Evolutionary conservation across 2,888 invertebrate genomes (phyloP).

Genomic region (Lamellibrachia columna): DNA sequence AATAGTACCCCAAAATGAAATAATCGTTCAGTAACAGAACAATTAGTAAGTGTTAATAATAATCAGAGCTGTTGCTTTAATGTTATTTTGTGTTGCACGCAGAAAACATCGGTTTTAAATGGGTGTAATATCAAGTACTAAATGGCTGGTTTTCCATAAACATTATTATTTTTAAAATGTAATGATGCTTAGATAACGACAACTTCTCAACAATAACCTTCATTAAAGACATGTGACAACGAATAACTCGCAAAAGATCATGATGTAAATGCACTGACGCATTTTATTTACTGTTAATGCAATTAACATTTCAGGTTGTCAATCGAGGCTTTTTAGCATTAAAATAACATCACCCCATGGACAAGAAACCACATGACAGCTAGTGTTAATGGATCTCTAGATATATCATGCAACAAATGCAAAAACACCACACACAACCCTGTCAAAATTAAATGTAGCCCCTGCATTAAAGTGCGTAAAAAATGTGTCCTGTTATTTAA

Average conservation of each 20-base stretch:
- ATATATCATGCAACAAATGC: not conserved
- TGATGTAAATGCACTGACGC: not conserved
- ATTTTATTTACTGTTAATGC: not conserved
- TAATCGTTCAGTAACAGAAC: no score
- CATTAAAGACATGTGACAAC: not conserved
- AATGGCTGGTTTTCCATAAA: no score
- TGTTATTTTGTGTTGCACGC: no score
- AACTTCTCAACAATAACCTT: not conserved
- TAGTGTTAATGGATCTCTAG: not conserved
- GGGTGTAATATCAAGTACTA: no score
- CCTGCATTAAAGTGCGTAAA: not conserved
- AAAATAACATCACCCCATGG: not conserved
- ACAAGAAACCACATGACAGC: not conserved
- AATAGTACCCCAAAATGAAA: no score
- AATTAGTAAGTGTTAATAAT: no score
- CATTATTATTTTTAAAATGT: no score
- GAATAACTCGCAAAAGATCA: not conserved
- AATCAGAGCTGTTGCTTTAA: no score
- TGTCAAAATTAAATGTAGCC: not conserved
- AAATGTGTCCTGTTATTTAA: not conserved
- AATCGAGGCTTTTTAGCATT: not conserved
- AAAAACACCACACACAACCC: not conserved
- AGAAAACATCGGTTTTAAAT: no score
- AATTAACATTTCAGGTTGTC: not conserved
- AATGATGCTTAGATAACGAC: not conserved